phyloP scores from a whole-genome alignment of 1,140 invertebrate genomes.

The Aphidius ervi region DNA sequence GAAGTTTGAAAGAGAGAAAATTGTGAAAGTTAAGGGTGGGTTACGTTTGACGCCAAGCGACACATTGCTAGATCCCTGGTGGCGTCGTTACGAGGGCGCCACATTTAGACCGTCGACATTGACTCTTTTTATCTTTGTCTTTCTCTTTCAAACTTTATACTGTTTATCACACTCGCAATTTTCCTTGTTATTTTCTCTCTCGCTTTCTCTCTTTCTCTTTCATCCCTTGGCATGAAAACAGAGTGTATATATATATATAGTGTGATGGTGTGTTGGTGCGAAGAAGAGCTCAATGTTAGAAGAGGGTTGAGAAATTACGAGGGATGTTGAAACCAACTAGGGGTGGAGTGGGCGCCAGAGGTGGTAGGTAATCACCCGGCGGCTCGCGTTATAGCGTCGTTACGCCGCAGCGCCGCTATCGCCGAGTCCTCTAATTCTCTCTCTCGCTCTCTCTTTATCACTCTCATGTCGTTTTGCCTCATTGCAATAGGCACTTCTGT shows the following conservation, averaged over 20 bases:
- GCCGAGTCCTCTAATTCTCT: slow-evolving; percentile 8
- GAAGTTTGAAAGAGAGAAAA: too few relatives aligned
- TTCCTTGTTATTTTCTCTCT: background rate
- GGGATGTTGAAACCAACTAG: slow-evolving; percentile 9
- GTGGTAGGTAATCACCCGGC: slow-evolving; percentile 34
- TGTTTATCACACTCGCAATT: background rate
- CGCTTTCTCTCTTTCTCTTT: background rate
- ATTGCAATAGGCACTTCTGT: background rate
- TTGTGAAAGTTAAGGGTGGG: background rate
- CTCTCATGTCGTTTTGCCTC: slow-evolving; percentile 3
- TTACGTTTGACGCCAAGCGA: slow-evolving; percentile 18
- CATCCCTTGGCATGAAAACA: background rate
- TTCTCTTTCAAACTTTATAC: background rate
- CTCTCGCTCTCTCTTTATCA: slow-evolving; percentile 1
- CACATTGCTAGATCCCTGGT: slow-evolving; percentile 25
- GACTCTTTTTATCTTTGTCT: slow-evolving; percentile 10
- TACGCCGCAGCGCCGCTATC: slow-evolving; percentile 31
- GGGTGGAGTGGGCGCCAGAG: slow-evolving; percentile 20
- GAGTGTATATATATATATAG: background rate
- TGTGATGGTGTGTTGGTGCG: background rate
- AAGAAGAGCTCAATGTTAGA: too few relatives aligned
- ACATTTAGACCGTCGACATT: slow-evolving; percentile 27
- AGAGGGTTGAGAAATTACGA: too few relatives aligned
- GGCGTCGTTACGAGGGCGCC: slow-evolving; percentile 31
- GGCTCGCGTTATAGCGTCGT: slow-evolving; percentile 33